Conservation (phyloP, 2,888 invertebrate genomes). For the Escarpia spicata region DNA sequence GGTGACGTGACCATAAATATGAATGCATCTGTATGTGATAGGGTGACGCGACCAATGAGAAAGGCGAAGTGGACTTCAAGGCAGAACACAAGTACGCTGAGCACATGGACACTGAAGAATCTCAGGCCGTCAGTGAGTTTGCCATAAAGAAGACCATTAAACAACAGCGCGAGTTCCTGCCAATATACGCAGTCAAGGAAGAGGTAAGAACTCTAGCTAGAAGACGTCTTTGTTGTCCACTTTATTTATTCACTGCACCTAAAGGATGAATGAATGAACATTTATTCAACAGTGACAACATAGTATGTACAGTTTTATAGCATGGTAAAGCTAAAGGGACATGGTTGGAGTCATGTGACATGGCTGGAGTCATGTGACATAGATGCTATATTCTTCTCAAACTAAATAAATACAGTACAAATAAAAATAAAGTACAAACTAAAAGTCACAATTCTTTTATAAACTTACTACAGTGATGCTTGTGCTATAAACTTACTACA, state of each 20-base stretch:
- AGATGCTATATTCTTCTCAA: no score
- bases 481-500: no score
- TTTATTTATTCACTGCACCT: neutral
- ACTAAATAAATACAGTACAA: no score
- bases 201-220: constrained; percentile 69
- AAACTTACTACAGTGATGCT: no score
- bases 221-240: neutral
- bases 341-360: no score
- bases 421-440: no score
- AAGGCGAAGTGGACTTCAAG: constrained; percentile 85
- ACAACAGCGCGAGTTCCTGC: constrained; percentile 90
- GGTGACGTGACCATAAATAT: neutral
- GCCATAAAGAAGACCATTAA: constrained; percentile 80
- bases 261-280: neutral
- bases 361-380: no score
- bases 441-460: no score
- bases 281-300: no score
- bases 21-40: neutral
- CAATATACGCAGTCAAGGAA: constrained; percentile 94
- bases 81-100: constrained; percentile 96
- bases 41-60: constrained; percentile 69
- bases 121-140: constrained; percentile 81
- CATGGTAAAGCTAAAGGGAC: no score
- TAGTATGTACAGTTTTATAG: no score
- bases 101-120: constrained; percentile 73